Evolutionary conservation across 2,888 invertebrate genomes (phyloP).

Genomic region (Coelogynopora nodosa): DNA sequence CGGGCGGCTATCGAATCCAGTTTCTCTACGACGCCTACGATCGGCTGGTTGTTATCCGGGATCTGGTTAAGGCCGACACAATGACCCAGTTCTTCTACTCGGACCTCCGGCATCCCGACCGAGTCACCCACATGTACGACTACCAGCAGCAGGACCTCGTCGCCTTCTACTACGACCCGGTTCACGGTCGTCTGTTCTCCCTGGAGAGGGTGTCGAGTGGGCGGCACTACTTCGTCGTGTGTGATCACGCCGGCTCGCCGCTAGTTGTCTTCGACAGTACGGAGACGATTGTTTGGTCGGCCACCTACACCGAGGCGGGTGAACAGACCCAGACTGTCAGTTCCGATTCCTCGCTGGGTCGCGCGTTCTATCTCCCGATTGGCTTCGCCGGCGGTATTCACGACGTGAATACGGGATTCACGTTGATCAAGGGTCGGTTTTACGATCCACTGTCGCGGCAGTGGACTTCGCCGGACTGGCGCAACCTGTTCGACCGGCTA

Average conservation of each 20-base stretch:
- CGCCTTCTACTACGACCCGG: background rate
- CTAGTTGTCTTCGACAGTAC: background rate
- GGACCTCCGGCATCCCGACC: background rate
- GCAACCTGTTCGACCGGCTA: background rate
- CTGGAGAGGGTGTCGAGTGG: background rate
- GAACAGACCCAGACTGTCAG: background rate
- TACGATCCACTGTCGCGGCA: slow-evolving; percentile 17
- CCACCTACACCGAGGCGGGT: background rate
- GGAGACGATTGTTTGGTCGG: background rate
- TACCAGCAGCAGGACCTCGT: background rate
- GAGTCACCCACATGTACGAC: background rate
- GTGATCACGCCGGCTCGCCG: background rate
- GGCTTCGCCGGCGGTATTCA: slow-evolving; percentile 20
- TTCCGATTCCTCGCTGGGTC: background rate
- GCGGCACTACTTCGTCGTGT: background rate
- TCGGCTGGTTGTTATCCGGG: slow-evolving; percentile 29
- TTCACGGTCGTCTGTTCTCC: background rate
- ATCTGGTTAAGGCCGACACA: background rate
- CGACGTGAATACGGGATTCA: background rate
- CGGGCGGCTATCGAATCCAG: background rate
- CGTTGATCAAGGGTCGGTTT: background rate
- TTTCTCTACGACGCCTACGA: slow-evolving; percentile 23
- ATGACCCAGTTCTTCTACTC: slow-evolving; percentile 22
- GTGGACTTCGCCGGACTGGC: background rate
- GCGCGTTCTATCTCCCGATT: background rate